A percentile compares a stretch with the other conserved stretches of the same genome.
phyloP scores from a whole-genome alignment of 2,113 vertebrate genomes.

The Prunella fulvescens region DNA sequence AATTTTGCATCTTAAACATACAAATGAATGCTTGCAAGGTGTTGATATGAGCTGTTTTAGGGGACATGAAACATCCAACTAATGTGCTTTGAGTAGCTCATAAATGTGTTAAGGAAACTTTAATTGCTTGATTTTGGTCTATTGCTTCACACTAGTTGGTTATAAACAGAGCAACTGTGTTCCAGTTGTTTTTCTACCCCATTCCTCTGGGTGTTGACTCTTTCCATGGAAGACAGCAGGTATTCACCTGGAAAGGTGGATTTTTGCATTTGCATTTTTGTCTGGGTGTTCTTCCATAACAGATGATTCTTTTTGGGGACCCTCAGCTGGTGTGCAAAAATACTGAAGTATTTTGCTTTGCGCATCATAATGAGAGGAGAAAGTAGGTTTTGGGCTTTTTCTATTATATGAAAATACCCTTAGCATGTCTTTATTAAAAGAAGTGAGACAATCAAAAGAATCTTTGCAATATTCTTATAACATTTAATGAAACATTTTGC shows the following conservation, averaged over 20 bases:
- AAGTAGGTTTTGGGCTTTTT: background rate
- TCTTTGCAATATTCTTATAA: background rate
- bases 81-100: background rate
- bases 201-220: background rate
- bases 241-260: background rate
- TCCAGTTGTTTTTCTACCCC: too few species aligned
- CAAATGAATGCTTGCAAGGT: background rate
- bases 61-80: background rate
- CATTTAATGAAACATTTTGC: background rate
- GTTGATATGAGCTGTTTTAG: background rate
- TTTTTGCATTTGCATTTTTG: background rate
- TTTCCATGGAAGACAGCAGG: background rate
- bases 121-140: background rate
- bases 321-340: background rate
- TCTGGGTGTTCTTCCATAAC: background rate
- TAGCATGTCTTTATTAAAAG: conserved; percentile 2
- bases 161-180: too few species aligned
- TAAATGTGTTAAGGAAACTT: background rate
- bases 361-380: background rate
- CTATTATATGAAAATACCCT: background rate
- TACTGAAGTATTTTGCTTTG: conserved; percentile 22
- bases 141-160: background rate
- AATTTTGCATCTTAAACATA: background rate
- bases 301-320: background rate
- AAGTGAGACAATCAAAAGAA: background rate